Base-by-base conservation (phyloP, 2,113 vertebrate species). In the Amphiprion ocellaris region DNA sequence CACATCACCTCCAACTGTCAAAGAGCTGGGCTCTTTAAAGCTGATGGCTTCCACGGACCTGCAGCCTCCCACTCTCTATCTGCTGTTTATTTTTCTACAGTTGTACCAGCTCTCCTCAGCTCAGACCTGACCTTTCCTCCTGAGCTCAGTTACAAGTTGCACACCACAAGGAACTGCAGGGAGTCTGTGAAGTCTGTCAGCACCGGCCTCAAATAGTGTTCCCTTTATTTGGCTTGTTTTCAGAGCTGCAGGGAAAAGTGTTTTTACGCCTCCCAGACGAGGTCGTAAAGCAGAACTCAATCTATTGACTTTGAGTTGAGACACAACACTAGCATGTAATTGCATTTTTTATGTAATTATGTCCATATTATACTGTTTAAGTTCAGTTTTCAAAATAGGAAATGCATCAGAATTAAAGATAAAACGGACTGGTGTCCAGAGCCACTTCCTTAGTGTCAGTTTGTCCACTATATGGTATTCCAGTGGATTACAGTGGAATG, bases 1-100 rank as follows among this genome's bases (percentile, higher is more conserved):
- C 75, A 71, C 47, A 73, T 58, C 33, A 86, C 61, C 62, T 77
- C 41, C 68, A 85, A 49, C 15, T 76, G 78, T 74, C 21, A 79
- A 80, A 74, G 10, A 69, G 39, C 33, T 47, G 33, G 26, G 68
- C 26, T 71, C 55, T 83, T 81, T 68, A 77, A 81, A 80, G 52
- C 44, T 82, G 77, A 75, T 63, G 72, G 58, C 70, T 69, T 68
- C 72, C 63, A 47, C 17, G 21, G 67, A 82, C 53, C 63, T 37
- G 28, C 55, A 77, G 53, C 59, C 69, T 68, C 80, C 54, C 60
- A 39, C 75, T 54, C 56, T 54, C 47, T 46, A 19, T 66, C 72
- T 52, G 52, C 70, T 87, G 85, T 92, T 94, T 92, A 87, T 90
- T 93, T 92, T 93, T 83, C 83, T 74, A 33, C 60, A 71, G 70